Conservation (phyloP, 2,888 invertebrate species). For the Agrotis exclamationis region DNA sequence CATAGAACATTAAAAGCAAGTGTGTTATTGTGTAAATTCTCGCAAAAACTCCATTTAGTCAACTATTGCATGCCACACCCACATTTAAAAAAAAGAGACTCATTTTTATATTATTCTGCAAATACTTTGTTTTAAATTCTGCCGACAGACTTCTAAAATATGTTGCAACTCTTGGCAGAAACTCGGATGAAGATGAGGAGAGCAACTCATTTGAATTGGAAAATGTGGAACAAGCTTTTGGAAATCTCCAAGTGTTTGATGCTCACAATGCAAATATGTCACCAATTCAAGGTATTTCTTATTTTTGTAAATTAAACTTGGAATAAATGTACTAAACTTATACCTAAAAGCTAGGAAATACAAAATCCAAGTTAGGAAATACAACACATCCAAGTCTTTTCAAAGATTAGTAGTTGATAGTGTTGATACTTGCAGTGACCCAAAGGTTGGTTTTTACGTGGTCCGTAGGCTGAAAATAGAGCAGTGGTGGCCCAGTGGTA, state of each 20-base stretch:
- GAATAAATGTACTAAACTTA: neutral
- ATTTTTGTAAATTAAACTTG: neutral
- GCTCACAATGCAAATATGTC: constrained; percentile 90
- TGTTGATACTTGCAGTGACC: too few species aligned
- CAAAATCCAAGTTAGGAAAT: too few species aligned
- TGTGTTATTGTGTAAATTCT: neutral
- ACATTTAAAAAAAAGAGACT: neutral
- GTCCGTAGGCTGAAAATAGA: too few species aligned
- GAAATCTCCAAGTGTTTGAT: constrained; percentile 91
- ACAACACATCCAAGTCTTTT: too few species aligned
- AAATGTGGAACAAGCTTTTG: constrained; percentile 89
- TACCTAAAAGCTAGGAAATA: too few species aligned
- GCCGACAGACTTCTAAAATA: neutral
- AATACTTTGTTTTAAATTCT: neutral
- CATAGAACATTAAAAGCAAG: neutral
- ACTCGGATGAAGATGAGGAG: constrained; percentile 92
- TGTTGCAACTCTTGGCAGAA: constrained; percentile 69
- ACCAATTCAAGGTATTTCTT: constrained; percentile 83
- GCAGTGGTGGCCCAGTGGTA: too few species aligned
- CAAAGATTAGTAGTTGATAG: too few species aligned
- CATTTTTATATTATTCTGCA: neutral
- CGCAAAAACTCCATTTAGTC: neutral
- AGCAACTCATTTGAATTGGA: constrained; percentile 92
- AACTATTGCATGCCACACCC: neutral
- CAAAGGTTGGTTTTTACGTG: too few species aligned